Base-by-base conservation (phyloP, 2,888 invertebrate species). In the Cerastis rubricosa region DNA sequence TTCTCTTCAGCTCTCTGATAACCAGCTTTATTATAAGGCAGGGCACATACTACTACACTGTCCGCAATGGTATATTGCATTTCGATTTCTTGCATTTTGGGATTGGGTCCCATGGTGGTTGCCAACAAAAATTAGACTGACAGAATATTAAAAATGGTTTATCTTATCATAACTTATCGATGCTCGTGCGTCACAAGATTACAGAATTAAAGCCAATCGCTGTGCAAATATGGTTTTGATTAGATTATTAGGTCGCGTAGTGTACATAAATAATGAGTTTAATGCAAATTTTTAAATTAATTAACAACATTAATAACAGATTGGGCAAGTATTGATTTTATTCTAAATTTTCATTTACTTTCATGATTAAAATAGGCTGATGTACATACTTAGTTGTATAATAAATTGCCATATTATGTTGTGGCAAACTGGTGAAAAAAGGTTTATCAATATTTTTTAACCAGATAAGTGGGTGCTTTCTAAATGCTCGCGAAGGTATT, bases 121-220 rank as follows among this genome's bases (percentile, higher is more conserved):
- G 69, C 19, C 47, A 19, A 12, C 43, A 81, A 59, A 40, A 29
- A 54, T 47, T 17, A 25, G 14, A 83, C 70, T 81, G 72, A 76
- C 61, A 51, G 14, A 51, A 51, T 59, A 25, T 59, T 67, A 47
- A n/a, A 72, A 40, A 57, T 40, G 3, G 3, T 14, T 14, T 82
- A 81, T 83, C 85, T 83, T 85, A 83, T 83, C 82, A n/a, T 54
- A 0, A 63, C n/a, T 69, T 83, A 85, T 69, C 69, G 40, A 76
- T 57, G 51, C 14, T 11, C 11, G 51, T 70, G 49, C 82, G 83
- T 85, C 83, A 82, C 19, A 69, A 47, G 85, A 81, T 83, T 59
- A 74, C 75, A 71, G 57, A 25, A 57, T 11, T 47, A 22, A 19
- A 6, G n/a, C 57, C 71, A 82, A 67, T 76, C 71, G 11, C 51